phyloP scores from a whole-genome alignment of 2,888 invertebrate species.

The Philopedon plagiatum region DNA sequence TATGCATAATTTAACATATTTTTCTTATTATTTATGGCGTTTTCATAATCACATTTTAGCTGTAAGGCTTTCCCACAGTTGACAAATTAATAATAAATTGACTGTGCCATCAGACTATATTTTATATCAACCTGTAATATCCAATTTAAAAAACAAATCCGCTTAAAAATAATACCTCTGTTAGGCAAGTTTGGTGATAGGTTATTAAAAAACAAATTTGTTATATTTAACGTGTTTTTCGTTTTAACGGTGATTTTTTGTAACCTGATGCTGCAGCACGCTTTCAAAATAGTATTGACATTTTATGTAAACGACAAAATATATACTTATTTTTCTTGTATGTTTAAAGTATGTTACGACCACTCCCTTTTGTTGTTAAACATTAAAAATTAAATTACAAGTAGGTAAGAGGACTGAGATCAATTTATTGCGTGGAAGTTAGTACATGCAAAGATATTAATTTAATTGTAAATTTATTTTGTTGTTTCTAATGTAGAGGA shows the following conservation, averaged over 20 bases:
- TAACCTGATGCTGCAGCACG: background rate
- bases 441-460: too few relatives aligned
- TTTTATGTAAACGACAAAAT: conserved; percentile 1
- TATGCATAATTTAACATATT: too few relatives aligned
- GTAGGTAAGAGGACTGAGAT: too few relatives aligned
- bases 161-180: background rate
- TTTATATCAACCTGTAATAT: background rate
- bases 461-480: too few relatives aligned
- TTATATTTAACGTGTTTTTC: background rate
- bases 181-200: background rate
- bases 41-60: background rate
- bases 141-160: background rate
- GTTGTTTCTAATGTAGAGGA: too few relatives aligned
- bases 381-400: conserved; percentile 5
- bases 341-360: background rate
- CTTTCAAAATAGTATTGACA: background rate
- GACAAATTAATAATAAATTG: conserved; percentile 2
- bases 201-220: background rate
- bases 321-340: background rate
- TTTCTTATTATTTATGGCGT: background rate
- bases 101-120: background rate
- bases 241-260: background rate
- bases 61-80: background rate
- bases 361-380: conserved; percentile 2
- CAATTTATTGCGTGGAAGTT: too few relatives aligned